Base-by-base conservation (phyloP, 2,797 vertebrate genomes). In the Mus caroli region DNA sequence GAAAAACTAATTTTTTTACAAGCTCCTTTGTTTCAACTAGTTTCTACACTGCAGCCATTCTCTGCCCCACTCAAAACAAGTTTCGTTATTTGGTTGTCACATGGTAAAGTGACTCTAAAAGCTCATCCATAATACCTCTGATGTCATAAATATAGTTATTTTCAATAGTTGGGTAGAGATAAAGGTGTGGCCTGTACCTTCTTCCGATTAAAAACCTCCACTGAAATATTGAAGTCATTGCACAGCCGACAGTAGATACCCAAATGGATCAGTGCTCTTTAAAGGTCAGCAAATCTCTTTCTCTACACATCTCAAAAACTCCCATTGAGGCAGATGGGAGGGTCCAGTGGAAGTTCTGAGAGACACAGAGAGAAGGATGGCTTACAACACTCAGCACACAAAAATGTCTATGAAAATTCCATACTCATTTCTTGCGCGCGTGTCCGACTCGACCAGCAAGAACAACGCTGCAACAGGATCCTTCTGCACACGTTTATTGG, bases 231-330 rank as follows among this genome's bases (percentile, higher is more conserved):
- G 84, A 97, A 97, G 94, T 94, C 85, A 88, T 75, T 0, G 52
- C 46, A 75, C 86, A 96, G 91, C 94, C 11, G n/a, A 90, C 89
- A 94, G 96, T 95, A 92, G 91, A 93, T 37, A 62, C 89, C 92
- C 92, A 96, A 91, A 95, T 54, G 94, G 92, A 96, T 90, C 94
- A 26, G 89, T 20, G 1, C 67, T 97, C 95, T 97, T 97, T 96
- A 97, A 97, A 97, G 96, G 96, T 97, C 97, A 97, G 77, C 64
- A 88, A 97, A 91, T 93, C 94, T 97, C 79, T 93, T 92, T 96
- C 92, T 93, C 80, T 95, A 58, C 62, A 83, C 26, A 58, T 92
- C 95, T 97, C 97, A 97, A 96, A 98, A 97, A 97, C 94, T 97
- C 91, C 89, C 89, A 58, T 2, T 97, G 96, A 97, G 88, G 62